Evolutionary conservation across 2,797 vertebrate species (phyloP).

Genomic region (Microchirus variegatus): DNA sequence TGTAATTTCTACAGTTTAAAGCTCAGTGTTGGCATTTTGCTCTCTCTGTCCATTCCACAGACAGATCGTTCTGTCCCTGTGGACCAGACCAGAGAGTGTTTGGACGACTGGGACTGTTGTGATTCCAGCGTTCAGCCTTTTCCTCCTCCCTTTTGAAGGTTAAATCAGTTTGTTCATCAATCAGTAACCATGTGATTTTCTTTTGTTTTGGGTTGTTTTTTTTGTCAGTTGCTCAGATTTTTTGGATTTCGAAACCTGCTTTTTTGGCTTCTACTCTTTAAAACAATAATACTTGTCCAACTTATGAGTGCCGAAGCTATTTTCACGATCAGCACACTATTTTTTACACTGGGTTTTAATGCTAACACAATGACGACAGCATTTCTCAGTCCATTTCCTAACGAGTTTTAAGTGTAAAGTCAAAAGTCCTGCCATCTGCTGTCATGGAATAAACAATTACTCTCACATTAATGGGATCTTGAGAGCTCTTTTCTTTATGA

Average conservation of each 20-base stretch:
- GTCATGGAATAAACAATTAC: background rate
- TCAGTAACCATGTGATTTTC: too few species aligned
- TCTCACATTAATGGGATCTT: background rate
- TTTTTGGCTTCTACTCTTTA: too few species aligned
- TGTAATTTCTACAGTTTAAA: conserved; percentile 27
- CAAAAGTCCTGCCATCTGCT: background rate
- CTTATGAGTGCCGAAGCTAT: too few species aligned
- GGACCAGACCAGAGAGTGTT: background rate
- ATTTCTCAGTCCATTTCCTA: background rate
- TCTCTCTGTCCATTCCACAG: conserved; percentile 21
- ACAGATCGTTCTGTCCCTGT: conserved; percentile 15
- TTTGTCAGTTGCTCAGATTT: too few species aligned
- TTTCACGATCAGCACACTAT: too few species aligned
- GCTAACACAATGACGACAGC: background rate
- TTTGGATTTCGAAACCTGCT: too few species aligned
- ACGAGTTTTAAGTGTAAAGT: background rate
- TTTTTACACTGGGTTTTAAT: too few species aligned
- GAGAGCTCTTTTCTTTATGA: background rate
- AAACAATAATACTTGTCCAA: too few species aligned
- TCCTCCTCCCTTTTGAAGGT: too few species aligned
- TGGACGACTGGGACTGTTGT: conserved; percentile 8
- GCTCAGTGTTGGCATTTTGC: conserved; percentile 45
- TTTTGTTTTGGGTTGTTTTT: too few species aligned
- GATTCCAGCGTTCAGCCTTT: background rate
- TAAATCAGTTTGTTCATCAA: too few species aligned